Evolutionary conservation across 1,140 invertebrate species (phyloP).

Genomic region (Meloidogyne chitwoodi): DNA sequence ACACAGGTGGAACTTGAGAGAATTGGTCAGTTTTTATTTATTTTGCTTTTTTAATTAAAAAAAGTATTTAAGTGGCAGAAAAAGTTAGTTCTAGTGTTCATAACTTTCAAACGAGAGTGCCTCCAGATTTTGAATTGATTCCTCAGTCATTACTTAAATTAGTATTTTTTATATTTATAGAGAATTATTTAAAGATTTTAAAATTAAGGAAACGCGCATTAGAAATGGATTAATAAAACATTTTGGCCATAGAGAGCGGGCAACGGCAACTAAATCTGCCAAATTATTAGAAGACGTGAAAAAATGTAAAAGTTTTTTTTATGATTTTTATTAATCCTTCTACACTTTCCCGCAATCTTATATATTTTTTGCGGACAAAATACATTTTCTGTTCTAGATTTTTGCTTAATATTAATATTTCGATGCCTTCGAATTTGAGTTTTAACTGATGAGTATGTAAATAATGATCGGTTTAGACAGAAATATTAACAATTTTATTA

Average conservation of each 20-base stretch:
- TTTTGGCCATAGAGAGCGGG: constrained; percentile 29
- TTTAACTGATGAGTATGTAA: too few species aligned
- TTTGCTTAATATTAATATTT: too few species aligned
- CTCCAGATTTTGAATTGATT: constrained; percentile 31
- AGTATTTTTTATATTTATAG: not conserved
- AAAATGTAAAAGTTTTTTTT: constrained; percentile 22
- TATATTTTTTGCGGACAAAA: too few species aligned
- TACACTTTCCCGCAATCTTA: too few species aligned
- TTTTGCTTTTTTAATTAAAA: not conserved
- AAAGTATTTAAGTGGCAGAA: not conserved
- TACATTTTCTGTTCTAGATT: too few species aligned
- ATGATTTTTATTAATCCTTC: too few species aligned
- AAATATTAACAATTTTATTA: too few species aligned
- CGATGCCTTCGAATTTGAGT: too few species aligned
- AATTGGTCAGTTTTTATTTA: constrained; percentile 22
- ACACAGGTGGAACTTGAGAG: constrained; percentile 26
- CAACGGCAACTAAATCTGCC: constrained; percentile 24
- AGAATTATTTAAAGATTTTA: not conserved
- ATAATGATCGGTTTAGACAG: too few species aligned
- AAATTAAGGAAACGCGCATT: not conserved
- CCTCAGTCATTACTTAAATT: constrained; percentile 27
- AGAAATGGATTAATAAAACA: constrained; percentile 18
- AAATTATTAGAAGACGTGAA: constrained; percentile 37
- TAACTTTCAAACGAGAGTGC: constrained; percentile 6
- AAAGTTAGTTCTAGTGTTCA: not conserved